Evolutionary conservation across 2,113 vertebrate species (phyloP), one percentile per base, ranked within the genome.

Genomic region (Choloepus hoffmanni): DNA sequence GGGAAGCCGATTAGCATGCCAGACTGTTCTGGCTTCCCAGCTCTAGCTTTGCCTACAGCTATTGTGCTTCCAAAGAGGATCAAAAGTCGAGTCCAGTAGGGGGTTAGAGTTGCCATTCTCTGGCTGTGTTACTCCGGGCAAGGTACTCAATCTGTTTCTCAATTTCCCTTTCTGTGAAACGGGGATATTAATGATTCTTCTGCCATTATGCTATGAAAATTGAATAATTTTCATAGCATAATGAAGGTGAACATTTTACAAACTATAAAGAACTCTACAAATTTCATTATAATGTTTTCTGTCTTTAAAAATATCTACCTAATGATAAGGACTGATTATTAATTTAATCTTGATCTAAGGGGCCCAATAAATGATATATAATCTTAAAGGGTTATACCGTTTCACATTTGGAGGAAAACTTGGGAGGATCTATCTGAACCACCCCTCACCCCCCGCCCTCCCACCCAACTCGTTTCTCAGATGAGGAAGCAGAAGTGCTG

Each of bases 361-460:
- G 26, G 48, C 48, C 86, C 58, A 65, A 55, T 36, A 89, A 73
- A 84, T 60, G 11, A 33, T 67, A 85, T 72, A 60, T 62, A 82
- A 90, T 91, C 86, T 68, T 53, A 92, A 85, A 58, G 33, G 60
- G 76, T 53, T 3, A n/a, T 76, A 79, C 23, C 16, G 58, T 55
- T 95, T 95, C 13, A 12, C 70, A 65, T 94, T 73, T 90, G 55
- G 33, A 88, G 90, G 65, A 90, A 90, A 88, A 87, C 7, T 16
- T 70, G 40, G 30, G 24, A 89, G 21, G 5, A 4, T 92, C 40
- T 92, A 21, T 58, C 12, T 91, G 89, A 74, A n/a, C 43, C 43
- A 45, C 43, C 4, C 3, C 43, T 3, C 43, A 45, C 7, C 2
- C 5, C 3, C 50, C 76, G 30, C 36, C 7, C 19, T 68, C 73